These are phyloP conservation scores for Andrena flavipes DNA, from an alignment of 2,888 invertebrate species.

Conservation along the genomic window DNA sequence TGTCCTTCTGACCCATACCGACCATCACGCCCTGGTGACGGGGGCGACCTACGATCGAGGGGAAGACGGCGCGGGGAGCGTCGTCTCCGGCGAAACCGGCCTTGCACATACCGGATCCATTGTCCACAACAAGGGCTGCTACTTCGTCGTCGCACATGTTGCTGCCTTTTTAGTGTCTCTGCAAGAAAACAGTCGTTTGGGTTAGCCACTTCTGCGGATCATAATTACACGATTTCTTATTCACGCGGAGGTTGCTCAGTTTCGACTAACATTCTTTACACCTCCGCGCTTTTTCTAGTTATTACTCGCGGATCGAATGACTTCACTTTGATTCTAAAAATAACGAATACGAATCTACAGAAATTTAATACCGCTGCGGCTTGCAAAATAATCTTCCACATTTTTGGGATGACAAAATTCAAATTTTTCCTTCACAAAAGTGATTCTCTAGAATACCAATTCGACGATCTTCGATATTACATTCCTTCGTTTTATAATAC, in stretches of 20 bases:
- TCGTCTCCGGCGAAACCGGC: slow-evolving; percentile 97
- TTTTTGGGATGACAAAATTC: neutral
- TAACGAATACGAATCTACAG: too few relatives aligned
- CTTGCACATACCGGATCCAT: slow-evolving; percentile 97
- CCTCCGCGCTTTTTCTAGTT: too few relatives aligned
- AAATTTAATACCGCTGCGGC: too few relatives aligned
- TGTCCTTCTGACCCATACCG: slow-evolving; percentile 90
- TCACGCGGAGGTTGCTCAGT: too few relatives aligned
- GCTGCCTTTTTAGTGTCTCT: slow-evolving; percentile 88
- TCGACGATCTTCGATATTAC: neutral
- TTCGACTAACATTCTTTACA: too few relatives aligned
- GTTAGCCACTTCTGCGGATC: neutral
- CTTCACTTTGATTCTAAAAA: too few relatives aligned
- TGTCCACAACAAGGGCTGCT: slow-evolving; percentile 95
- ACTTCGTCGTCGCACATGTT: slow-evolving; percentile 98
- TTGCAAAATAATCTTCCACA: neutral
- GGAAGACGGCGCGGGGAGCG: slow-evolving; percentile 95
- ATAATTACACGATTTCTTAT: neutral
- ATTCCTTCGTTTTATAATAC: neutral
- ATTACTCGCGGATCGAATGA: too few relatives aligned
- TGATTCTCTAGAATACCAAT: too few relatives aligned
- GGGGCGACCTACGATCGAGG: slow-evolving; percentile 95
- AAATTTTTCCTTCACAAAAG: neutral
- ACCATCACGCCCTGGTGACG: slow-evolving; percentile 90
- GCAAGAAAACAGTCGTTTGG: slow-evolving; percentile 52